Evolutionary conservation across 35 echinoderm and acorn worm genomes (phyloP), one percentile per base, ranked within the genome.

Genomic region (Amphiura filiformis): DNA sequence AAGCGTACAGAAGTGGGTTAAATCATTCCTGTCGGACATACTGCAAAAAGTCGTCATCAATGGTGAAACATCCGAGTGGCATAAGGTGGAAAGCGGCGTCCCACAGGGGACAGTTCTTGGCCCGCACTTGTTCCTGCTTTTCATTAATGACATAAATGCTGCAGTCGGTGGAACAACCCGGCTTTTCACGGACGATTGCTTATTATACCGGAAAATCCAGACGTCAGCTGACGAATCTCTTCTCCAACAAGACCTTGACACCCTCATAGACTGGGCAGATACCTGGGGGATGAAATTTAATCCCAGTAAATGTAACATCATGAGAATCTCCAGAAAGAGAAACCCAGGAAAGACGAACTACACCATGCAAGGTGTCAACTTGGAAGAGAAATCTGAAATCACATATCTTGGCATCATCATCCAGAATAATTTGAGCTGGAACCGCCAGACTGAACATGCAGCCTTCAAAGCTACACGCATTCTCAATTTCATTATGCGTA

Each of bases 341-440:
- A 35, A 33, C 40, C 77, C 87, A 17, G 87, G 87, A 1, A 89
- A 80, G 3, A 64, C 75, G 14, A 42, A 39, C n/a, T 87, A 79
- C 79, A 39, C 81, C 35, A 82, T 89, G 78, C 17, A 82, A 30
- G 87, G 87, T 13, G 39, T 39, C 30, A n/a, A 22, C 41, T 37
- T 89, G 0, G 78, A 80, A 82, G 87, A 89, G 36, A 57, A 83
- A 35, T 31, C 38, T 18, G 78, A 80, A 39, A 89, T 56, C 14
- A 89, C 39, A 37, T 89, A 89, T 22, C 35, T 89, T 5, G 87
- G 87, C 30, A 57, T 89, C 77, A 82, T 82, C 75, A 87, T 87
- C 28, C 85, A 87, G 34, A 87, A 79, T 31, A 79, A 87, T 32
- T 65, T 85, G 36, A 85, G 41, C 13, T 85, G 81, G 81, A 41